A percentile compares a stretch with the other conserved stretches of the same genome.
Conservation (phyloP, 2,797 vertebrate species). For the Eulemur mongoz region DNA sequence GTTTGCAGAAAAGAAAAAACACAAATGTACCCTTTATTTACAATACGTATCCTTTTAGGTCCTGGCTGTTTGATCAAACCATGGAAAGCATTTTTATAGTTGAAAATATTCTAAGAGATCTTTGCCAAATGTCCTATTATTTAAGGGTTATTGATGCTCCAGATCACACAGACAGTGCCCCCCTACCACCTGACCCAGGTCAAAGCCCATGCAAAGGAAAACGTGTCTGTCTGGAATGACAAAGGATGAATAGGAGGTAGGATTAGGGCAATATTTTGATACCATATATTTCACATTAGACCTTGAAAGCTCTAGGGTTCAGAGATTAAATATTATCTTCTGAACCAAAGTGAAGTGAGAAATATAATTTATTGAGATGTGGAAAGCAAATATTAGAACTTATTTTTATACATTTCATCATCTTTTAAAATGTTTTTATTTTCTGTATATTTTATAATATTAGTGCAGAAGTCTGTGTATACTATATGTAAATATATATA, state of each 20-base stretch:
- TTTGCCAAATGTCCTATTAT: slow-evolving; percentile 14
- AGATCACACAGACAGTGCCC: background rate
- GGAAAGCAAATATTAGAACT: background rate
- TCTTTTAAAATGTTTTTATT: background rate
- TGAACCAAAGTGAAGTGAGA: background rate
- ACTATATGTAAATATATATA: background rate
- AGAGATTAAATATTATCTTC: background rate
- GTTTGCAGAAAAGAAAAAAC: slow-evolving; percentile 22
- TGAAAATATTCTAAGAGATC: slow-evolving; percentile 33
- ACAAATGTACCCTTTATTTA: background rate
- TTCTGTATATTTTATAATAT: background rate
- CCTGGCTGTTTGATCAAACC: slow-evolving; percentile 12
- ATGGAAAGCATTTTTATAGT: slow-evolving; percentile 30
- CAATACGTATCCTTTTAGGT: background rate
- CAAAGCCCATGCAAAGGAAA: background rate
- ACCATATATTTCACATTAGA: slow-evolving; percentile 30
- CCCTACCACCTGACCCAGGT: background rate
- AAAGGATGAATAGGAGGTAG: background rate
- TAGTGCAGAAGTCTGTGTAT: background rate
- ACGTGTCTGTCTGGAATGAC: background rate
- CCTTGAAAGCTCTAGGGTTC: background rate
- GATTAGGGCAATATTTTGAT: background rate
- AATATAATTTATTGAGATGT: background rate
- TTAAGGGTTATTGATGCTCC: background rate
- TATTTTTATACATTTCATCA: background rate